phyloP scores from a whole-genome alignment of 2,888 invertebrate genomes.

The Archips crataeganus region DNA sequence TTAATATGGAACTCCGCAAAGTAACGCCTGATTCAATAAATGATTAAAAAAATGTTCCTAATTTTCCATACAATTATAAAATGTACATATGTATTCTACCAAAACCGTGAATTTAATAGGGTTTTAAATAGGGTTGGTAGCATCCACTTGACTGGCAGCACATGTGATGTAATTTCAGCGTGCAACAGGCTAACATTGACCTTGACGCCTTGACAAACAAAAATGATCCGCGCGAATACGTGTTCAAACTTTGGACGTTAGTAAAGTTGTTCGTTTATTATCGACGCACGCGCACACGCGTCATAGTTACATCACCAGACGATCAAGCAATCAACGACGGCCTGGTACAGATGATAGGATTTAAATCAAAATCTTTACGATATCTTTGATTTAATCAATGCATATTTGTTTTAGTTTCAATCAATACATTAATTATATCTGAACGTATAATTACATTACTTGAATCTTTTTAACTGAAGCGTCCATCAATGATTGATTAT shows the following conservation, averaged over 20 bases:
- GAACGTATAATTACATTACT: not conserved
- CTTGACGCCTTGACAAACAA: slow-evolving; percentile 58
- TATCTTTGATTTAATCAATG: not conserved
- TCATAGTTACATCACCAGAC: slow-evolving; percentile 50
- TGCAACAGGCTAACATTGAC: slow-evolving; percentile 35
- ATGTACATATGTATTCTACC: too few relatives aligned
- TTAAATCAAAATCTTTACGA: slow-evolving; percentile 24
- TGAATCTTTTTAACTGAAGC: not conserved
- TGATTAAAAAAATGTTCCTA: too few relatives aligned
- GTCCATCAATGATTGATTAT: not conserved
- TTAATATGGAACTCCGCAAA: too few relatives aligned
- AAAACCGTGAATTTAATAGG: too few relatives aligned
- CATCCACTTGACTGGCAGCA: not conserved
- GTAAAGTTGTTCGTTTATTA: slow-evolving; percentile 33
- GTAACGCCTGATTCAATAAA: too few relatives aligned
- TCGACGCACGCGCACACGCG: slow-evolving; percentile 43
- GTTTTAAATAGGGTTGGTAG: not conserved
- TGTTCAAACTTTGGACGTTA: slow-evolving; percentile 56
- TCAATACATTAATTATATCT: not conserved
- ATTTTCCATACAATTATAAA: too few relatives aligned
- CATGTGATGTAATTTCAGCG: not conserved
- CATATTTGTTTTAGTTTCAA: not conserved
- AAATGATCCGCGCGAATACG: slow-evolving; percentile 34
- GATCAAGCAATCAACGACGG: slow-evolving; percentile 26
- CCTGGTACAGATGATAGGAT: not conserved